Evolutionary conservation across 2,888 invertebrate genomes (phyloP), one percentile per base, ranked within the genome.

Genomic region (Unio delphinus): DNA sequence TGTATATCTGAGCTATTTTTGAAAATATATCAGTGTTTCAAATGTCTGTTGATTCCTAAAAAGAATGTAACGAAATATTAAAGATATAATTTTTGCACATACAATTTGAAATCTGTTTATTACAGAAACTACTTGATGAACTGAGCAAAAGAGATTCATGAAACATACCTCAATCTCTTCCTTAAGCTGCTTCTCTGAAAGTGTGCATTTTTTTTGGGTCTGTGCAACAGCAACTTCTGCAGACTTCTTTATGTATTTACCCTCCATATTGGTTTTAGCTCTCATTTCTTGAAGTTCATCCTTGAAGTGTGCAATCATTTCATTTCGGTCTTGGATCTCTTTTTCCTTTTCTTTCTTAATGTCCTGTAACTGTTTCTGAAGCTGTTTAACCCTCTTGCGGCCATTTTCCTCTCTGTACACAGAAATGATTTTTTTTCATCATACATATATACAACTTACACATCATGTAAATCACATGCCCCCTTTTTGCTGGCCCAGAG

Each of bases 231-330:
- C 78, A 17, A 90, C 89, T 65, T 90, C 89, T 2, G 88, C 86
- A 78, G 86, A 87, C 72, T 90, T 90, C 79, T 88, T 88, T 58
- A 90, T 87, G 78, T 90, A 90, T 72, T 89, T 90, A 6, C 86
- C 85, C 75, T 90, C 90, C 89, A 90, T 90, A 74, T 84, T 87
- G 3, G 89, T 89, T 71, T 90, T 90, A 0, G 89, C 89, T 69
- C 89, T 89, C 83, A 86, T 86, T 70, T 90, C 90, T 77, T 89
- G 89, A 2, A 90, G 82, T 79, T 89, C 89, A 69, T 89, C 90
- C 78, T 90, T 90, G 28, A 90, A 83, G 75, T 90, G 90, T 5
- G 90, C 90, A 59, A 90, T 90, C 86, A 90, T 88, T 77, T 90
- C 89, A 76, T 87, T 87, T 59, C 90, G 80, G 68, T 88, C 83